Base-by-base conservation (phyloP, 2,797 vertebrate genomes). In the Pagetopsis macropterus region DNA sequence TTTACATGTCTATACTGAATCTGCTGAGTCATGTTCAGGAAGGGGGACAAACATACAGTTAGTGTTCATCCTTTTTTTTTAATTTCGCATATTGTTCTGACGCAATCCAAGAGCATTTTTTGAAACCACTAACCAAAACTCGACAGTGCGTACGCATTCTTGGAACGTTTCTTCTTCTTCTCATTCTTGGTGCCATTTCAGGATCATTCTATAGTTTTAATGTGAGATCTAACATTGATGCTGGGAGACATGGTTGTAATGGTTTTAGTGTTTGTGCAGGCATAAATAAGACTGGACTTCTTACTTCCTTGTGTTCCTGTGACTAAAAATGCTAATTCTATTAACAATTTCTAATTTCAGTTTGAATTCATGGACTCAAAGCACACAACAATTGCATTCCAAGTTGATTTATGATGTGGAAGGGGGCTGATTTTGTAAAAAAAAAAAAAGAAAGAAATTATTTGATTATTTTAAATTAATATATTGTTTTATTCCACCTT, bases 121-220 rank as follows among this genome's bases (percentile, higher is more conserved):
- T 71, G 50, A 82, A 87, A 88, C 83, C 87, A 87, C 87, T 86
- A 90, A 58, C 50, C 33, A 46, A 31, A 78, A 3, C 50, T 66
- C 23, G 43, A 46, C 48, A 43, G 13, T 16, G 37, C 21, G 9
- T 44, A 61, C 15, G 4, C 37, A 15, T 7, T 27, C 10, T 27
- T 17, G 1, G 4, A 44, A 57, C 13, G 9, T 51, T 66, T 58
- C 12, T 60, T 40, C 50, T 9, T 9, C 48, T 66, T 58, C 16
- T 60, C 8, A 63, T 33, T 61, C 15, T 64, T 23, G 27, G 77
- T 84, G 89, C 76, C 80, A 85, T 84, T 65, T 64, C 17, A 17
- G 27, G 45, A 15, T 49, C 21, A 27, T 37, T 49, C n/a, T 19
- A 6, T 1, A 37, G 14, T 48, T 19, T 55, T 27, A 27, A 58